phyloP scores from a whole-genome alignment of 2,888 invertebrate genomes.

The Halocaridina rubra region DNA sequence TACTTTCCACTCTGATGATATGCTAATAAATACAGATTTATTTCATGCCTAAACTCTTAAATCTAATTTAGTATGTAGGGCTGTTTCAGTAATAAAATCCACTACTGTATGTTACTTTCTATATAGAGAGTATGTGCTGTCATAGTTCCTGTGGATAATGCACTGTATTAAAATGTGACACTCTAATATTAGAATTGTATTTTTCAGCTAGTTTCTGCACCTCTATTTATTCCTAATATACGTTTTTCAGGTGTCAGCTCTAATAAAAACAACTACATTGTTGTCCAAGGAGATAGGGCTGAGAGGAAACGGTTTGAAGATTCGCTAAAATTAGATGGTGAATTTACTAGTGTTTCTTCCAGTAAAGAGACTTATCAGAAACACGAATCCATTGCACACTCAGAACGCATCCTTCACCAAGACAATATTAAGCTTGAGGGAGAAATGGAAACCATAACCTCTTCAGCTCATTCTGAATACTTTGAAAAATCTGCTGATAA shows the following conservation, averaged over 20 bases:
- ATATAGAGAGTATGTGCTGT: too few species aligned
- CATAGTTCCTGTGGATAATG: too few species aligned
- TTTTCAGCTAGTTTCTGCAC: too few species aligned
- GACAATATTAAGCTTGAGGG: conserved; percentile 40
- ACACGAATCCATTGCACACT: conserved; percentile 31
- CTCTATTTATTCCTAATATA: too few species aligned
- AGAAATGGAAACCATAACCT: conserved; percentile 32
- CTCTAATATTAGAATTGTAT: too few species aligned
- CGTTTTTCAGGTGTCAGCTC: conserved; percentile 62
- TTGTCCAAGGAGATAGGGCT: conserved; percentile 53
- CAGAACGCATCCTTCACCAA: conserved; percentile 29
- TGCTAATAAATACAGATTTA: too few species aligned
- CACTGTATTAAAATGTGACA: too few species aligned
- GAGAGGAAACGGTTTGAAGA: conserved; percentile 24
- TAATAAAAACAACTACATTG: conserved; percentile 48
- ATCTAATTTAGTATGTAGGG: too few species aligned
- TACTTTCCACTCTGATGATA: too few species aligned
- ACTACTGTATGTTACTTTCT: too few species aligned
- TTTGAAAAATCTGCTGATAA: conserved; percentile 30
- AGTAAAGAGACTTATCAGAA: conserved; percentile 49
- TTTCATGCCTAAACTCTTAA: too few species aligned
- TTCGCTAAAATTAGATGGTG: conserved; percentile 34
- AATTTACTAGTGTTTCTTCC: conserved; percentile 42
- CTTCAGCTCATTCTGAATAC: conserved; percentile 43
- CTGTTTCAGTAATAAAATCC: too few species aligned